Base-by-base conservation (phyloP, 2,797 vertebrate species). In the Protosalanx chinensis region DNA sequence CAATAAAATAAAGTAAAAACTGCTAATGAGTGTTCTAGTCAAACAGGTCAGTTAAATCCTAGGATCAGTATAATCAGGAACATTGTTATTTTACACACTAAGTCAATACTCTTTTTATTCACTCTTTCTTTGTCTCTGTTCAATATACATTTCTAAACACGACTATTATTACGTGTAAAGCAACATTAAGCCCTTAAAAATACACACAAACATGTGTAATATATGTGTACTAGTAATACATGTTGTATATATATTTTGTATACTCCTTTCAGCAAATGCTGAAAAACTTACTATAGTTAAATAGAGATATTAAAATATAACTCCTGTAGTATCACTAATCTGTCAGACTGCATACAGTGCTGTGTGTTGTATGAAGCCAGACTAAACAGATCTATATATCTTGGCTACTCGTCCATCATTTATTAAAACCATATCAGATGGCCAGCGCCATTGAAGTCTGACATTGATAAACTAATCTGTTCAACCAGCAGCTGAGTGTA, bases 341-440 rank as follows among this genome's bases (percentile, higher is more conserved):
- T 64, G 68, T 73, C 63, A 30, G 64, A 67, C 41, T 68, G 13
- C 60, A 56, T 1, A 13, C 3, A 27, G 6, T 68, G 73, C 75
- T 65, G 74, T 46, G 59, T 57, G 35, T 66, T 63, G 41, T 27
- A 30, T 23, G 32, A 56, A 56, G 15, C 6, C 51, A 72, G 80
- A 84, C 83, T 84, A 85, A 86, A 86, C 81, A 79, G 75, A 77
- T 64, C 74, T 79, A 76, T 75, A 76, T 72, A 80, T 78, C 79
- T 60, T 73, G 72, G 78, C 77, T 81, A 78, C 82, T 79, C 56
- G 6, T 71, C 72, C 74, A 75, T 84, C 82, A 87, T 83, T 87
- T 85, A 87, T 89, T 86, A 85, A 84, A 87, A 79, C 78, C 76
- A 82, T 85, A 85, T 87, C 77, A 83, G 81, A 83, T 84, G 80